Base-by-base conservation (phyloP, 2,113 vertebrate species). In the Mustela lutreola region DNA sequence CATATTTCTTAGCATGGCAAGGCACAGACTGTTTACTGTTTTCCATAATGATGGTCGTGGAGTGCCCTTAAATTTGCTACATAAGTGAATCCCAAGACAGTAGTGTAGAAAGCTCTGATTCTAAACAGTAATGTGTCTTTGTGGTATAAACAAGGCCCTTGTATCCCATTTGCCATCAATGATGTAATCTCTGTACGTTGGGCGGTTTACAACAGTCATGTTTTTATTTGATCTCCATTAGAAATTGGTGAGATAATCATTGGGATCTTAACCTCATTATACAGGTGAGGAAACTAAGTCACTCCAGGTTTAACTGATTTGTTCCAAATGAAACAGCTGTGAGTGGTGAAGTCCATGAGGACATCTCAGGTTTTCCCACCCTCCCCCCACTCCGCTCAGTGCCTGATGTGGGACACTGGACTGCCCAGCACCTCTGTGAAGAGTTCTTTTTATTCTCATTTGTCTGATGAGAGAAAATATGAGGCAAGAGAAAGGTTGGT, bases 261-360 rank as follows among this genome's bases (percentile, higher is more conserved):
- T 65, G 16, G 19, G 16, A 39, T 80, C 28, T 95, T 91, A 88
- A 50, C 3, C 1, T 11, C 11, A 15, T 76, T 84, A 50, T 62
- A 16, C n/a, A 92, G 42, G 15, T 53, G 56, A 87, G 50, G 83
- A 96, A 80, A 92, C 16, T 31, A 89, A 88, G 80, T 84, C 42
- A 56, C 56, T 78, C 10, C 5, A 80, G 45, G 36, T 90, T 70
- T 56, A 31, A 67, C 33, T 71, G 8, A 48, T 48, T 71, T 70
- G 26, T 82, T 28, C 45, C 58, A 70, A 89, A 56, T 58, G 28
- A 56, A 94, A 89, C 22, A 92, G 33, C 48, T 19, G 1, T 28
- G 2, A 75, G 11, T 16, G 48, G n/a, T 48, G n/a, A 93, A 36
- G 70, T 19, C 56, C n/a, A 12, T 36, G 58, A 53, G 1, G n/a